phyloP scores from a whole-genome alignment of 2,113 vertebrate species.

The Triplophysa tibetana region DNA sequence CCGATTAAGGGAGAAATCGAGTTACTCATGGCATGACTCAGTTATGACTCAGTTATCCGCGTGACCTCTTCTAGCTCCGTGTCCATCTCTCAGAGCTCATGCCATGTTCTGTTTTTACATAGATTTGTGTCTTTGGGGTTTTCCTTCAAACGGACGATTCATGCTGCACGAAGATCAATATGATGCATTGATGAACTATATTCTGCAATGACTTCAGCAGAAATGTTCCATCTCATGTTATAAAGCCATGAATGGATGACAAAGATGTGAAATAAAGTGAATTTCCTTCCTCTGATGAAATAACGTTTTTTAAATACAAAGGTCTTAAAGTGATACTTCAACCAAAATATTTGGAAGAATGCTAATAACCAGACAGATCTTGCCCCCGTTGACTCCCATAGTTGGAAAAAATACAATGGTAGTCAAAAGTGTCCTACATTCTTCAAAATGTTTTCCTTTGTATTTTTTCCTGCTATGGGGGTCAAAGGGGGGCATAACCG shows the following conservation, averaged over 20 bases:
- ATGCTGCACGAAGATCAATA: not conserved
- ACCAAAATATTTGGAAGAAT: too few species aligned
- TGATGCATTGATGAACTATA: too few species aligned
- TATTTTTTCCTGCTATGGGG: too few species aligned
- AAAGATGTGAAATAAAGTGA: not conserved
- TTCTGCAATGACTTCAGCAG: not conserved
- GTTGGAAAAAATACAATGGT: too few species aligned
- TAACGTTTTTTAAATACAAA: not conserved
- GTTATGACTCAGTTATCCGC: not conserved
- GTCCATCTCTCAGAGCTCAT: not conserved
- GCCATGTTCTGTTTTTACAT: not conserved
- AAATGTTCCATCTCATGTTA: not conserved
- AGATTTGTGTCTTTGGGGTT: not conserved
- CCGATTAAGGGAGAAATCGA: slow-evolving; percentile 34
- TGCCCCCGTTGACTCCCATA: too few species aligned
- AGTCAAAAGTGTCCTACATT: too few species aligned
- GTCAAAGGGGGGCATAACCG: too few species aligned
- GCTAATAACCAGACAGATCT: too few species aligned
- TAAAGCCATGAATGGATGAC: not conserved
- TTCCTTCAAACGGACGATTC: not conserved
- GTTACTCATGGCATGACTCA: slow-evolving; percentile 6
- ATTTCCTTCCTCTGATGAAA: not conserved
- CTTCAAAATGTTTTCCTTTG: too few species aligned
- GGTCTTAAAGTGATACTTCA: not conserved
- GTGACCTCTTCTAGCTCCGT: not conserved